phyloP scores from a whole-genome alignment of 2,888 invertebrate species.

The Drosophila phalerata region DNA sequence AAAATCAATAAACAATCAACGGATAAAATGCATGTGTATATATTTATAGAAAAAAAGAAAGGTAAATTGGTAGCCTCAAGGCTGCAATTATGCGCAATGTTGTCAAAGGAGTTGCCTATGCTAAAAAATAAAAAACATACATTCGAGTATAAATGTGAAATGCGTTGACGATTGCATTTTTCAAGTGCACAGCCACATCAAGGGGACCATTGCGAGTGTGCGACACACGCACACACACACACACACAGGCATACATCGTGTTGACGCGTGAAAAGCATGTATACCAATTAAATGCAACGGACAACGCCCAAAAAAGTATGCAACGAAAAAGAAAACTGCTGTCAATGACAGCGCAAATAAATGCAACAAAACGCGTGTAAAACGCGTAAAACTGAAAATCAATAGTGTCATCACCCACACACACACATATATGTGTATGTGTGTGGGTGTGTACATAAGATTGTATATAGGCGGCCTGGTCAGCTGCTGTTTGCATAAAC shows the following conservation, averaged over 20 bases:
- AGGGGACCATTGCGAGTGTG: constrained; percentile 16
- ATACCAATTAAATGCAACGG: constrained; percentile 78
- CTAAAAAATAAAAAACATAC: constrained; percentile 26
- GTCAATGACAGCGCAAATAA: constrained; percentile 78
- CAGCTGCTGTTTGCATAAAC: constrained; percentile 56
- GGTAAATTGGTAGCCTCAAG: constrained; percentile 55
- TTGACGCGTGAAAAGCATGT: constrained; percentile 61
- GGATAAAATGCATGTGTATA: constrained; percentile 7
- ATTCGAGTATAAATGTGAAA: constrained; percentile 39
- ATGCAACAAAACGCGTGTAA: constrained; percentile 75
- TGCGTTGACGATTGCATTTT: constrained; percentile 75
- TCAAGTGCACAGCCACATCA: constrained; percentile 64
- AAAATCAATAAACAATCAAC: constrained; percentile 77
- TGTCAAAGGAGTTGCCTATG: constrained; percentile 63
- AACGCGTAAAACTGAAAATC: constrained; percentile 75
- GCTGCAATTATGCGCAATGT: constrained; percentile 67
- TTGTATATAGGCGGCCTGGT: constrained; percentile 54
- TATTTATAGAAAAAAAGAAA: constrained; percentile 6
- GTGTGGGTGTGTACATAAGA: constrained; percentile 27
- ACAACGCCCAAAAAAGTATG: constrained; percentile 76
- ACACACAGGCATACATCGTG: constrained; percentile 20
- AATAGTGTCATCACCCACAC: constrained; percentile 47
- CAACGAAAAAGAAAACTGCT: constrained; percentile 57
- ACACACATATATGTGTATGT: constrained; percentile 3
- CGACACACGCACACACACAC: not conserved